Percentiles rank a stretch among this genome's conserved stretches.
phyloP scores from a whole-genome alignment of 2,888 invertebrate genomes.

The Apomyelois bistriatella region DNA sequence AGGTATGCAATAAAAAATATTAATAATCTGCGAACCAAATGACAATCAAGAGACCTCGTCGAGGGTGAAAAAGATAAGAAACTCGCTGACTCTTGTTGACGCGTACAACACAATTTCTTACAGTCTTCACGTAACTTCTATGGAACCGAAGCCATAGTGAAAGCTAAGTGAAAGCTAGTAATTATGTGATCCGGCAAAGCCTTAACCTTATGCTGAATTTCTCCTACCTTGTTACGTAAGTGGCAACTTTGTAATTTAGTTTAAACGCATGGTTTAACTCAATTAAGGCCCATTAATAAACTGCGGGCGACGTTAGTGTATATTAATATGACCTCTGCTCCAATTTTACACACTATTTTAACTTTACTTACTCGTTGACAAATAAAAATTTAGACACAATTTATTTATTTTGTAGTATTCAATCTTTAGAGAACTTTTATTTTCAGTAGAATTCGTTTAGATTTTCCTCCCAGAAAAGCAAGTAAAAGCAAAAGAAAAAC shows the following conservation, averaged over 20 bases:
- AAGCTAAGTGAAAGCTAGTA: not conserved
- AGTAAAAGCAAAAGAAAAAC: too few relatives aligned
- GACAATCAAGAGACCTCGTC: too few relatives aligned
- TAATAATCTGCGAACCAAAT: too few relatives aligned
- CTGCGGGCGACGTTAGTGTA: not conserved
- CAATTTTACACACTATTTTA: not conserved
- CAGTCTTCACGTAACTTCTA: too few relatives aligned
- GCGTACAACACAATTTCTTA: too few relatives aligned
- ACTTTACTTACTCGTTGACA: not conserved
- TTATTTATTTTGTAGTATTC: not conserved
- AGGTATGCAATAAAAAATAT: too few relatives aligned
- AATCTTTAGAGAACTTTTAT: not conserved
- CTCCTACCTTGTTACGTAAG: not conserved
- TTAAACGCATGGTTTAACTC: constrained; percentile 7
- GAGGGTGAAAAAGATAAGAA: too few relatives aligned
- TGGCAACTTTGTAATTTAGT: constrained; percentile 3
- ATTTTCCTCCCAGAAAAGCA: too few relatives aligned
- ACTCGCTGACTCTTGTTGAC: too few relatives aligned
- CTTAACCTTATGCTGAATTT: not conserved
- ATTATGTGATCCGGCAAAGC: not conserved
- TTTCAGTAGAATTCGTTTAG: too few relatives aligned
- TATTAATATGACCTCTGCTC: not conserved
- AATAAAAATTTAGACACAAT: not conserved
- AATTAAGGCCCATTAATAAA: not conserved
- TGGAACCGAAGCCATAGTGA: too few relatives aligned